phyloP scores from a whole-genome alignment of 2,888 invertebrate genomes.

The Celastrina argiolus region DNA sequence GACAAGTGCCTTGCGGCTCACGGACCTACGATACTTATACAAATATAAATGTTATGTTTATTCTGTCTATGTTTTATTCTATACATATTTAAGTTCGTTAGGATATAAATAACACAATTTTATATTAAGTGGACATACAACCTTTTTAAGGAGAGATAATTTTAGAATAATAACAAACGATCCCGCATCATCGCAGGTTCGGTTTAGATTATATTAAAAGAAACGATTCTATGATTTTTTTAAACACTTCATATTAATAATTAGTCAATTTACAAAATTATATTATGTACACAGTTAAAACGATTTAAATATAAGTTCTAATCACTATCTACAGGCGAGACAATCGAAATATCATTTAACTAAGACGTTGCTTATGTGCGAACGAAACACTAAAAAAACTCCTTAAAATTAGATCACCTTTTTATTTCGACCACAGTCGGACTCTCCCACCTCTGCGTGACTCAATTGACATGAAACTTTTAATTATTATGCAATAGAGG shows the following conservation, averaged over 20 bases:
- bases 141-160: slow-evolving; percentile 68
- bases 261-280: slow-evolving; percentile 38
- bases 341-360: slow-evolving; percentile 24
- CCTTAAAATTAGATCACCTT: slow-evolving; percentile 25
- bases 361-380: slow-evolving; percentile 28
- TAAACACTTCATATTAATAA: slow-evolving; percentile 35
- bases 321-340: slow-evolving; percentile 21
- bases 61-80: slow-evolving; percentile 54
- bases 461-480: slow-evolving; percentile 55
- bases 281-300: slow-evolving; percentile 36
- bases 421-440: slow-evolving; percentile 43
- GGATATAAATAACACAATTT: slow-evolving; percentile 68
- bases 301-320: slow-evolving; percentile 29
- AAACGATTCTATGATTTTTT: slow-evolving; percentile 31
- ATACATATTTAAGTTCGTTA: slow-evolving; percentile 59
- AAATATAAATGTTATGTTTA: slow-evolving; percentile 50
- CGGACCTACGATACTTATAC: slow-evolving; percentile 51
- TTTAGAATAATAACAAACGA: slow-evolving; percentile 47
- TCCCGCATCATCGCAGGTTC: slow-evolving; percentile 47
- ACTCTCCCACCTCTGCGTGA: slow-evolving; percentile 60
- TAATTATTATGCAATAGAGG: slow-evolving; percentile 55
- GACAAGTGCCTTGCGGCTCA: slow-evolving; percentile 5
- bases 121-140: slow-evolving; percentile 71
- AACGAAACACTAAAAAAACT: slow-evolving; percentile 27
- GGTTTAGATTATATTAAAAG: slow-evolving; percentile 31